phyloP scores from a whole-genome alignment of 2,888 invertebrate species.

The Clivina fossor region DNA sequence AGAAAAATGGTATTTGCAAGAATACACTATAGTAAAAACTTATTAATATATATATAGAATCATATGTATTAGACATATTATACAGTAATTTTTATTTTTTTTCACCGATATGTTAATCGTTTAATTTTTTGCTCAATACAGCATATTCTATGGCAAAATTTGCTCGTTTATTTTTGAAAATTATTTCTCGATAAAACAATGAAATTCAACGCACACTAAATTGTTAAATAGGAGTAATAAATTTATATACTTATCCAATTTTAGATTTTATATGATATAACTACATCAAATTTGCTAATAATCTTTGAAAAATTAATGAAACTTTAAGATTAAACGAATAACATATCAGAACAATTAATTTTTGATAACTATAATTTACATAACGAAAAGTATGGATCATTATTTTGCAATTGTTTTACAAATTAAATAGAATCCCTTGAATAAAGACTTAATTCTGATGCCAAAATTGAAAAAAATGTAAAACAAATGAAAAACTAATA shows the following conservation, averaged over 20 bases:
- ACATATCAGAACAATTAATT: constrained; percentile 16
- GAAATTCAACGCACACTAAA: too few species aligned
- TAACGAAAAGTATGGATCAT: constrained; percentile 28
- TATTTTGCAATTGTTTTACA: constrained; percentile 7
- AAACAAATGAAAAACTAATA: too few species aligned
- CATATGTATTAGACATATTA: constrained; percentile 43
- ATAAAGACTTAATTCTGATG: constrained; percentile 32
- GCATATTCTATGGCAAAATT: too few species aligned
- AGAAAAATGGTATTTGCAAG: constrained; percentile 50
- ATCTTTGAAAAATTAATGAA: too few species aligned
- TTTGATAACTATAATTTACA: too few species aligned
- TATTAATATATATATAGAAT: constrained; percentile 47
- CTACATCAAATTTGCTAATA: too few species aligned
- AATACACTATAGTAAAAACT: constrained; percentile 51
- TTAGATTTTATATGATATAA: too few species aligned
- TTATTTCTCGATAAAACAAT: too few species aligned
- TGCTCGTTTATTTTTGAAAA: background rate
- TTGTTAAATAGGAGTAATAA: too few species aligned
- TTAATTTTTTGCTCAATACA: constrained; percentile 9
- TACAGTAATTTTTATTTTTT: constrained; percentile 21
- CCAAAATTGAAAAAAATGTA: constrained; percentile 31
- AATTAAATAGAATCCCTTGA: constrained; percentile 21
- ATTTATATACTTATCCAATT: background rate
- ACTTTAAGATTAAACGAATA: constrained; percentile 23
- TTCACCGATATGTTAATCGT: constrained; percentile 11